Evolutionary conservation across 2,797 vertebrate genomes (phyloP).

Genomic region (Hypotaenidia philippensis): DNA sequence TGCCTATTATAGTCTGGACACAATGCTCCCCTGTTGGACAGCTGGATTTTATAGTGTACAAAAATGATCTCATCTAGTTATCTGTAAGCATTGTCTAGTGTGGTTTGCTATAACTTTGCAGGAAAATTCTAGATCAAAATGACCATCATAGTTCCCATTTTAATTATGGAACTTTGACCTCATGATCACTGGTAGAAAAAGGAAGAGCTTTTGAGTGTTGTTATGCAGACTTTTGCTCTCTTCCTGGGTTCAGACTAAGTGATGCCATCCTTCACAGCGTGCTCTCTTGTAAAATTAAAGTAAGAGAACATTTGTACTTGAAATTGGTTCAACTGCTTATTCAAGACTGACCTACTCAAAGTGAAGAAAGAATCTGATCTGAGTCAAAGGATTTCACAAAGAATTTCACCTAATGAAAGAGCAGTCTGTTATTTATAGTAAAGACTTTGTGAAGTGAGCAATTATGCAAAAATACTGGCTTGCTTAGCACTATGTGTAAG

Average conservation of each 20-base stretch:
- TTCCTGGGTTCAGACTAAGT: not conserved
- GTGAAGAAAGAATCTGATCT: not conserved
- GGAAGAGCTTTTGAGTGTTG: not conserved
- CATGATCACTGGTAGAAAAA: not conserved
- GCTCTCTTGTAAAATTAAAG: not conserved
- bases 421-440: not conserved
- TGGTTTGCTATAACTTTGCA: not conserved
- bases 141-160: not conserved
- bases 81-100: not conserved
- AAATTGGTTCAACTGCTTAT: not conserved
- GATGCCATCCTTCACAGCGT: not conserved
- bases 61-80: not conserved
- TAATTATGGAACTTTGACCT: not conserved
- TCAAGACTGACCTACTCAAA: not conserved
- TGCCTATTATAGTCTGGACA: not conserved
- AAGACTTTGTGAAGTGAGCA: not conserved
- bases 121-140: constrained; percentile 6
- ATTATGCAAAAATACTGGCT: not conserved
- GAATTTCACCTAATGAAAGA: not conserved
- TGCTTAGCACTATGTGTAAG: not conserved
- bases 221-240: not conserved
- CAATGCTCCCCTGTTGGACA: not conserved
- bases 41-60: not conserved
- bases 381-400: not conserved
- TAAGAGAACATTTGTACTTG: not conserved